A percentile compares a stretch with the other conserved stretches of the same genome.
These are phyloP conservation scores for Antitype chi DNA, from an alignment of 2,888 invertebrate species.

Conservation along the genomic window DNA sequence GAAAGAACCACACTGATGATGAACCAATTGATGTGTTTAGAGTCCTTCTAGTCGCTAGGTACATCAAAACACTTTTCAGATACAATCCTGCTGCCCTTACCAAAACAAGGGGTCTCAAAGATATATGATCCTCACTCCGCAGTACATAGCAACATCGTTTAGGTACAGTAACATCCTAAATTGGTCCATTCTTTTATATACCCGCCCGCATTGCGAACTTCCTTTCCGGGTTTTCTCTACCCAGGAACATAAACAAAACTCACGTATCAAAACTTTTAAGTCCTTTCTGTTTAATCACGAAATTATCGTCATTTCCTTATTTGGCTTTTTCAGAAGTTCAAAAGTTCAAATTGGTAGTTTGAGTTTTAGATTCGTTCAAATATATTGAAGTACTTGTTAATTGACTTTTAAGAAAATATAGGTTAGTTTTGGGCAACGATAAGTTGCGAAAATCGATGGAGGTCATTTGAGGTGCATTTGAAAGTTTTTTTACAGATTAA, in stretches of 20 bases:
- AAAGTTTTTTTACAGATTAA: not conserved
- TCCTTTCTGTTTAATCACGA: constrained; percentile 45
- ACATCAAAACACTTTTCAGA: not conserved
- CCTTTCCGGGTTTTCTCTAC: constrained; percentile 52
- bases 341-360: constrained; percentile 5
- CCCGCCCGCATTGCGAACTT: constrained; percentile 65
- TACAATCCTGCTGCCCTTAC: not conserved
- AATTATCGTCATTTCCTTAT: constrained; percentile 40
- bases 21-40: no score
- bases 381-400: not conserved
- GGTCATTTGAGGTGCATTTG: not conserved
- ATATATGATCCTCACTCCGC: constrained; percentile 19
- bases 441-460: not conserved
- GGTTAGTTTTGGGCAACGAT: not conserved
- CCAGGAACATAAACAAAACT: constrained; percentile 57
- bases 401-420: constrained; percentile 5
- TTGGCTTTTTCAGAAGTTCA: constrained; percentile 1
- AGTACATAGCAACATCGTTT: constrained; percentile 43
- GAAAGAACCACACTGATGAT: no score
- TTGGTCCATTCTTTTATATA: constrained; percentile 64
- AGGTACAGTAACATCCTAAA: constrained; percentile 46
- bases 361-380: constrained; percentile 7
- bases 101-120: constrained; percentile 9
- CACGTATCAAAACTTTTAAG: constrained; percentile 52
- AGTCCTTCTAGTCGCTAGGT: not conserved